Percentiles rank a stretch among this genome's conserved stretches.
phyloP scores from a whole-genome alignment of 1,140 invertebrate species.

The Cotesia typhae region DNA sequence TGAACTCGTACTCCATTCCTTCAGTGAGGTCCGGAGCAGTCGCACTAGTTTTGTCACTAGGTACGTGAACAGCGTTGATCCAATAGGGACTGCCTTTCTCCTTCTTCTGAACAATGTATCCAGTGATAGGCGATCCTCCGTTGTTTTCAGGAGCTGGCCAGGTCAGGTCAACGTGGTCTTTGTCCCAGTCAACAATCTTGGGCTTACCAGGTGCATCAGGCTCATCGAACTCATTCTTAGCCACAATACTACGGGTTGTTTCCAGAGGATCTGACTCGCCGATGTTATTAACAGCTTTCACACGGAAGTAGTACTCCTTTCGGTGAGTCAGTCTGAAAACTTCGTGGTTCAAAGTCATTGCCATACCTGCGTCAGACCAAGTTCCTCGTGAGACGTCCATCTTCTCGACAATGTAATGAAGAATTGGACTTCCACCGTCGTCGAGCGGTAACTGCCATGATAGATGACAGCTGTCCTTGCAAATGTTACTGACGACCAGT shows the following conservation, averaged over 20 bases:
- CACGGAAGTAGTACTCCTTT: slow-evolving; percentile 92
- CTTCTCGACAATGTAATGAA: slow-evolving; percentile 97
- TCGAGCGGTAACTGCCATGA: slow-evolving; percentile 85
- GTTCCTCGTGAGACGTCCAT: slow-evolving; percentile 95
- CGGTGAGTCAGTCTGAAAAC: slow-evolving; percentile 88
- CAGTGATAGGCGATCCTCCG: slow-evolving; percentile 89
- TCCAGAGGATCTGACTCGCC: slow-evolving; percentile 93
- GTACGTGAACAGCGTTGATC: slow-evolving; percentile 89
- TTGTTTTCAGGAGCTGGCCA: slow-evolving; percentile 88
- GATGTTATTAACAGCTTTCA: slow-evolving; percentile 93
- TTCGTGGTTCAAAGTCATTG: slow-evolving; percentile 82
- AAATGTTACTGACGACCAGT: slow-evolving; percentile 83
- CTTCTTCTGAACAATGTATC: slow-evolving; percentile 96
- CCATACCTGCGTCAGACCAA: slow-evolving; percentile 94
- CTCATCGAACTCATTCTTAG: slow-evolving; percentile 94
- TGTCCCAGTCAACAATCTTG: slow-evolving; percentile 87
- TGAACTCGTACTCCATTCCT: slow-evolving; percentile 96
- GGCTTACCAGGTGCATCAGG: slow-evolving; percentile 92
- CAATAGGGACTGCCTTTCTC: slow-evolving; percentile 91
- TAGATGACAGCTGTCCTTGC: slow-evolving; percentile 88
- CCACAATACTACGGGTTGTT: slow-evolving; percentile 85
- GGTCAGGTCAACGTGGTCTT: slow-evolving; percentile 89
- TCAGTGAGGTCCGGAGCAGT: slow-evolving; percentile 89
- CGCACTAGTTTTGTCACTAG: slow-evolving; percentile 78
- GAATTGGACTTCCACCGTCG: slow-evolving; percentile 91